Conservation (phyloP, 2,113 vertebrate species). For the Cepphus grylle region DNA sequence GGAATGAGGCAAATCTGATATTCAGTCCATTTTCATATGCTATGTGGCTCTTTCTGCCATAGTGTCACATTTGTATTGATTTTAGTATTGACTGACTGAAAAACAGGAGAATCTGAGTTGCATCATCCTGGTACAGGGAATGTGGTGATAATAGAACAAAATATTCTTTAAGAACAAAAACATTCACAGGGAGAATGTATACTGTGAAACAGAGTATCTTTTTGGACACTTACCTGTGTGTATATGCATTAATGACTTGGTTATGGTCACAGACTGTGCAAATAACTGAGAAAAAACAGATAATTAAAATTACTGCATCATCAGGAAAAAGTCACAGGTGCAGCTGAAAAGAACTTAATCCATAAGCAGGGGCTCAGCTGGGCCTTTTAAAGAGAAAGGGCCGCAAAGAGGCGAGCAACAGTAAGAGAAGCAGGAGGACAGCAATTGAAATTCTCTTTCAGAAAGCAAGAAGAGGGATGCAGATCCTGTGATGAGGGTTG, state of each 20-base stretch:
- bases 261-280: not conserved
- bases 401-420: not conserved
- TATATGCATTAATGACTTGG: not conserved
- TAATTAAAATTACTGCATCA: not conserved
- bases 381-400: not conserved
- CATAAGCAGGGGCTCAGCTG: not conserved
- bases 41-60: not conserved
- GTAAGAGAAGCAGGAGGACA: not conserved
- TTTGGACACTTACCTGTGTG: not conserved
- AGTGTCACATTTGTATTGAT: not conserved
- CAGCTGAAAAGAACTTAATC: not conserved
- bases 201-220: not conserved
- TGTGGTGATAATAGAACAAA: not conserved
- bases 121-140: not conserved
- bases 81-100: not conserved
- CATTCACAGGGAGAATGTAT: not conserved
- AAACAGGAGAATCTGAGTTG: not conserved
- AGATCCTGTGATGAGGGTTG: not conserved
- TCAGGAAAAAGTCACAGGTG: not conserved
- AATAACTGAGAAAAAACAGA: not conserved
- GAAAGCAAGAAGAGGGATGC: not conserved
- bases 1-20: not conserved
- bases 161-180: not conserved
- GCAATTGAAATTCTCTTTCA: not conserved
- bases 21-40: not conserved